Base-by-base conservation (phyloP, 2,888 invertebrate species). In the Metopia argyrocephala region DNA sequence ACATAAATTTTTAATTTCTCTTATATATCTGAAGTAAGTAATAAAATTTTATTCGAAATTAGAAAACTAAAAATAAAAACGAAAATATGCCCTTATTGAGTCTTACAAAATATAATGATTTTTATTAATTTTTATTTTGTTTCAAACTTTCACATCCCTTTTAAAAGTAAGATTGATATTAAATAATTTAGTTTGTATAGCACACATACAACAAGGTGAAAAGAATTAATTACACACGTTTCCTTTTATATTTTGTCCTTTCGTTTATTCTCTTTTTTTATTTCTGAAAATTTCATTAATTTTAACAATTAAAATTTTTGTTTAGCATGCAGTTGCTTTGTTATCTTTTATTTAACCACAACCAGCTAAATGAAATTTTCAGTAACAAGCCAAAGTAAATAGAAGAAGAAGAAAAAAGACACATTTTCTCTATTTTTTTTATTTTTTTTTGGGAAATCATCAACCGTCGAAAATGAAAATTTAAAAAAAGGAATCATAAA, bases 381-480 rank as follows among this genome's bases (percentile, higher is more conserved):
- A 45, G 27, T 23, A n/a, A 64, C 28, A 64, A 45, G 38, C 20
- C 56, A n/a, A 15, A 54, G 2, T 27, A n/a, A 52, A 15, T 38
- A 38, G 38, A 50, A 25, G 21, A 20, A 48, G 12, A 46, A 59
- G 0, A n/a, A 61, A 38, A 61, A 54, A 38, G 38, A 76, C 27
- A 64, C 64, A 50, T 76, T 70, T 28, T 69, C 62, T 69, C 61
- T 62, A 64, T 69, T 76, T 69, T 69, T 69, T 25, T n/a, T n/a
- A n/a, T n/a, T n/a, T n/a, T n/a, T n/a, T n/a, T n/a, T n/a, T n/a
- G n/a, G n/a, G 38, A 78, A 71, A 71, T 71, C 78, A 78, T 61
- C 65, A 52, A 52, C 21, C 76, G n/a, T n/a, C n/a, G n/a, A n/a
- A n/a, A n/a, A 64, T 70, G 59, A 70, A 70, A 50, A 65, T 70